Percentiles rank a stretch among this genome's conserved stretches.
These are phyloP conservation scores for Aramus guarauna DNA, from an alignment of 2,113 vertebrate species.

Conservation along the genomic window DNA sequence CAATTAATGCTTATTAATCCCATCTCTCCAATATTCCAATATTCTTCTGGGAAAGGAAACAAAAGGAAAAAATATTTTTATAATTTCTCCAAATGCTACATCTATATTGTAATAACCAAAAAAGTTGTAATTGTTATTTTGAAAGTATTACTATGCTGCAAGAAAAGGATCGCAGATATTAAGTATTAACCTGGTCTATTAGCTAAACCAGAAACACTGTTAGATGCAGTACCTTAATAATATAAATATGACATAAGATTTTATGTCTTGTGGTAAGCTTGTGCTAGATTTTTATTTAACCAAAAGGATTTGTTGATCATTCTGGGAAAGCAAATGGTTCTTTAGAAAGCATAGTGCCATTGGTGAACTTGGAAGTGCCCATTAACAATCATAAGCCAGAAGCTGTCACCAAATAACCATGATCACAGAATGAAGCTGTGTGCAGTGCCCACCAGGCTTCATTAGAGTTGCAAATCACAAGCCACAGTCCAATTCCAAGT, in stretches of 20 bases:
- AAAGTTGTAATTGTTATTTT: neutral
- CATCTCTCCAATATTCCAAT: neutral
- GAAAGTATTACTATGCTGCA: neutral
- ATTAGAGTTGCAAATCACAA: neutral
- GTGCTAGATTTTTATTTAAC: neutral
- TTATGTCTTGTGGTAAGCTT: neutral
- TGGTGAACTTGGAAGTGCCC: neutral
- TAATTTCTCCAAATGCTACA: neutral
- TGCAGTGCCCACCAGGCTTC: neutral
- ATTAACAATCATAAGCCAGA: neutral
- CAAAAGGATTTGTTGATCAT: neutral
- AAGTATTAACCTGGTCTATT: neutral
- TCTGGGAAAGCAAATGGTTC: neutral
- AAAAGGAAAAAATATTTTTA: neutral
- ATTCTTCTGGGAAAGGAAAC: neutral
- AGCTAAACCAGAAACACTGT: neutral
- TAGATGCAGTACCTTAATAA: neutral
- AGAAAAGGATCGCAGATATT: neutral
- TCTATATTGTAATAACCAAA: neutral
- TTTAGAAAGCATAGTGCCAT: neutral
- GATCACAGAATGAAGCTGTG: neutral
- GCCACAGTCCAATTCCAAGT: neutral
- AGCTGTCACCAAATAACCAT: neutral
- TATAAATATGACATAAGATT: neutral
- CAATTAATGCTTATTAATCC: neutral